A percentile compares a stretch with the other conserved stretches of the same genome.
Conservation (phyloP, 2,797 vertebrate species). For the Trachops cirrhosus region DNA sequence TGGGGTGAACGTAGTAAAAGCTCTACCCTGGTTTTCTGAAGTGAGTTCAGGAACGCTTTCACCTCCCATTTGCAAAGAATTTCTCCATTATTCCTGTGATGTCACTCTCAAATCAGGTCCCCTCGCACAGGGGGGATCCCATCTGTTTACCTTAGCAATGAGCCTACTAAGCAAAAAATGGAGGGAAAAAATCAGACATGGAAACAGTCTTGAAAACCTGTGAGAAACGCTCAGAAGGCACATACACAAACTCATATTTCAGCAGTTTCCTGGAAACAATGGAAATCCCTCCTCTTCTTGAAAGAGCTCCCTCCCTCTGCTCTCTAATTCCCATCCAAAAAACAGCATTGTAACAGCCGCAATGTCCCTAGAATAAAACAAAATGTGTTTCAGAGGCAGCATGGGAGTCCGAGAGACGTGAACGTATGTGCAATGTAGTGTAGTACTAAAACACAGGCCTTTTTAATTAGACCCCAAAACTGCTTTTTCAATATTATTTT, state of each 20-base stretch:
- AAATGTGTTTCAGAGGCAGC: neutral
- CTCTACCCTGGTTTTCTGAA: neutral
- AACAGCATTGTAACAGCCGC: neutral
- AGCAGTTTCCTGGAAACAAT: slow-evolving; percentile 40
- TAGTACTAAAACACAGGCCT: neutral
- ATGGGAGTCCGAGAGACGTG: neutral
- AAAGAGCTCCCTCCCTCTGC: neutral
- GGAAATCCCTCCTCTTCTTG: slow-evolving; percentile 16
- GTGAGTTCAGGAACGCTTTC: neutral
- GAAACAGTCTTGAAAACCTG: neutral
- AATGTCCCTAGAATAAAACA: neutral
- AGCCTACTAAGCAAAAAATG: neutral
- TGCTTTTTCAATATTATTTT: slow-evolving; percentile 54
- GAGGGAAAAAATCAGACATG: neutral
- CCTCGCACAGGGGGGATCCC: neutral
- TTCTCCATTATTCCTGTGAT: neutral
- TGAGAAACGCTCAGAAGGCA: slow-evolving; percentile 12
- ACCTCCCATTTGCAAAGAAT: neutral
- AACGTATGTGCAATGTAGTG: neutral
- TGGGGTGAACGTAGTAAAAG: neutral
- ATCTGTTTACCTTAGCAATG: slow-evolving; percentile 19
- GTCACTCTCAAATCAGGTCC: neutral
- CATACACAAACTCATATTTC: neutral
- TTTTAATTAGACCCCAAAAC: slow-evolving; percentile 56
- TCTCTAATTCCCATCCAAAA: neutral